Evolutionary conservation across 2,797 vertebrate species (phyloP), one percentile per base, ranked within the genome.

Genomic region (Siniperca obscura): DNA sequence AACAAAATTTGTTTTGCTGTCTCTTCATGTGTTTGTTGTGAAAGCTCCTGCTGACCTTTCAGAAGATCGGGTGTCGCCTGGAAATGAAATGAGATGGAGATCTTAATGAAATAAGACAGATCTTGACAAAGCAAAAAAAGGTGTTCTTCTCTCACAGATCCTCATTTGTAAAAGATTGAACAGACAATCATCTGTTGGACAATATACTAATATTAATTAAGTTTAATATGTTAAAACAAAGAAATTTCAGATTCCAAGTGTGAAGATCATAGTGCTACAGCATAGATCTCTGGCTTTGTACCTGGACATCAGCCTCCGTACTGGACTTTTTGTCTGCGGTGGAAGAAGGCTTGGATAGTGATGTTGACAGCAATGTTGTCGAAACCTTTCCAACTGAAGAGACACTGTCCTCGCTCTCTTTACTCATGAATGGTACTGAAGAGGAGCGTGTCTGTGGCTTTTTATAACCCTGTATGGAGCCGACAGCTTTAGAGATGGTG

Each of bases 1-100:
- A 97, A 99, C 88, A 99, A 95, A 89, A 99, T 99, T 87, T 98
- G 98, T 92, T 99, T 99, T 70, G 98, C 98, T 0, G 98, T 99
- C 94, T 99, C 98, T 90, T 99, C 98, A 7, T 97, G 96, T 16
- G 97, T 98, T 95, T 99, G 97, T 85, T 98, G 97, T 70, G 97
- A 96, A 93, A 99, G 94, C 88, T 97, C 97, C 85, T 98, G 97
- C 86, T 98, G 98, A 91, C 97, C 98, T 95, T 97, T 98, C 78
- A 99, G 93, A 71, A 99, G 96, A 95, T 99, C 98, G 38, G 98
- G 98, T 66, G 98, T 99, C 61, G 92, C 96, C 98, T 99, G 90
- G 78, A 91, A 73, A 70, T 40, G 69, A 89, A 84, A 87, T 76
- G 17, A 88, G 14, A 53, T 53, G 19, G 22, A 78, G 46, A 76